Conservation (phyloP, 2,113 vertebrate species). For the Tylochromis polylepis region DNA sequence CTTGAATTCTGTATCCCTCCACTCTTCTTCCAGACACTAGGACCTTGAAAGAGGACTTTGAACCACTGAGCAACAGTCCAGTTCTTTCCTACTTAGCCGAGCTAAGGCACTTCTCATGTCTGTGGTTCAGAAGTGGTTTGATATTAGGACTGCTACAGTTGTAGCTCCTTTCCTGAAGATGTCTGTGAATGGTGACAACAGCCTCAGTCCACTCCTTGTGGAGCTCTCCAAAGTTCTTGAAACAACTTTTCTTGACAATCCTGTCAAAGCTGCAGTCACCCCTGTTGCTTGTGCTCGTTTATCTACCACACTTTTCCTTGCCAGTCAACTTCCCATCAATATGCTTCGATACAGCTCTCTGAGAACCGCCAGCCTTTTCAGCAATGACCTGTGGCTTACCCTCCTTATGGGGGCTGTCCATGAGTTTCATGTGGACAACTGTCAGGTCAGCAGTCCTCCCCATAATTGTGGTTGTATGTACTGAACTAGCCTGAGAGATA, state of each 20-base stretch:
- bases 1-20: neutral
- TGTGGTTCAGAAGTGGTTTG: neutral
- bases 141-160: neutral
- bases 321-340: neutral
- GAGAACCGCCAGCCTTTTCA: neutral
- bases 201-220: neutral
- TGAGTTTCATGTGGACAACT: neutral
- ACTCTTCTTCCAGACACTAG: neutral
- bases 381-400: neutral
- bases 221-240: neutral
- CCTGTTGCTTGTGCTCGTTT: neutral
- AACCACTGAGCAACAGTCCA: neutral
- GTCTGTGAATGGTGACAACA: neutral
- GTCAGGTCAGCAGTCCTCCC: neutral
- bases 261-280: neutral
- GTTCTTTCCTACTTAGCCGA: neutral
- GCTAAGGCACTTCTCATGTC: neutral
- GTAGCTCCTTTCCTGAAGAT: neutral
- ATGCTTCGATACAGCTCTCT: neutral
- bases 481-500: neutral
- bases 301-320: neutral
- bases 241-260: neutral
- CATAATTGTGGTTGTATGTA: neutral
- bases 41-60: neutral
- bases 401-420: neutral